Base-by-base conservation (phyloP, 2,888 invertebrate genomes). In the Clitarchus hookeri region DNA sequence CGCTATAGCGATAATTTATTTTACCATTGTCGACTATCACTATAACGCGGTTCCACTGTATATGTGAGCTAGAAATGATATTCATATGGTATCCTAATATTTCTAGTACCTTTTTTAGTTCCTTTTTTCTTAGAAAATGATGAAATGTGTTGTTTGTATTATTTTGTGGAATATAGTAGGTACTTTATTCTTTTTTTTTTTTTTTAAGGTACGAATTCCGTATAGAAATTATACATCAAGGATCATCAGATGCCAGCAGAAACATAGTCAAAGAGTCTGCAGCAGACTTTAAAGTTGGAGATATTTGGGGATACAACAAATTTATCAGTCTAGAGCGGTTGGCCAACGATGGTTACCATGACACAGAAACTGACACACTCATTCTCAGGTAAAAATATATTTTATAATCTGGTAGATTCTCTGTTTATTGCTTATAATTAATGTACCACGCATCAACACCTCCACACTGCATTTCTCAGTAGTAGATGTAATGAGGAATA, bases 291-390 rank as follows among this genome's bases (percentile, higher is more conserved):
- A 98, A 98, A 92, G 97, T 98, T 84, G 98, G 98, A 80, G 98
- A 98, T 93, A 98, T 98, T 90, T 98, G 98, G 98, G 98, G 98
- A 0, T 98, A 98, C 92, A 98, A 98, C 91, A 93, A 98, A 85
- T 98, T 98, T 92, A 98, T 98, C 92, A 93, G 98, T 78, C 93
- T 98, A 85, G 98, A 98, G 92, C 93, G 98, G 87, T 93, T 98
- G 86, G 97, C 97, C 79, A 96, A 96, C 89, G 98, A 98, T 92
- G 98, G 98, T 0, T 98, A 98, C 91, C 93, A 98, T 87, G 96
- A 97, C 91, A 95, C 96, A 0, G 95, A 96, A 87, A 94, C 95
- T 36, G 98, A 98, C 90, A 96, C 97, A 1, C 93, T 98, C 36
- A 96, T 97, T 88, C 92, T 98, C 83, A 94, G 96, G 95, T 96